Conservation (phyloP, 2,888 invertebrate species). For the Caenorhabditis becei region DNA sequence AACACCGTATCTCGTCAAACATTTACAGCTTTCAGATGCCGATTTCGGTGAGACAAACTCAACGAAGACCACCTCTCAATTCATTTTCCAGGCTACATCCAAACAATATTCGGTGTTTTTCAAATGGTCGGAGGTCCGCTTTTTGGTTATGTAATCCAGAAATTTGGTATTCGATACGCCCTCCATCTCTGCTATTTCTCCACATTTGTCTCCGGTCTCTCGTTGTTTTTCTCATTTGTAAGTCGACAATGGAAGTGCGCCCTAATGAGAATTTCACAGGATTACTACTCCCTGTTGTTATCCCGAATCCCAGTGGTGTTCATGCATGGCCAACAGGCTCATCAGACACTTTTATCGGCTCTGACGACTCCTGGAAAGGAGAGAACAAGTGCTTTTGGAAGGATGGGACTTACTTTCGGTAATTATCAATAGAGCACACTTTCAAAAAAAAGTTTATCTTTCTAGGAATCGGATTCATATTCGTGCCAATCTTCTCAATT, state of each 20-base stretch:
- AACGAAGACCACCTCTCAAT: too few species aligned
- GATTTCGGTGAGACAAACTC: conserved; percentile 73
- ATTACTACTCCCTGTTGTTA: conserved; percentile 65
- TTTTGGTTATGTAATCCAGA: conserved; percentile 72
- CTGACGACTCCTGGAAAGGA: conserved; percentile 75
- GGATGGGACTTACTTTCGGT: conserved; percentile 77
- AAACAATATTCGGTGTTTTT: conserved; percentile 74
- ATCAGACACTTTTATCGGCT: conserved; percentile 75
- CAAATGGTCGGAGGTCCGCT: conserved; percentile 76
- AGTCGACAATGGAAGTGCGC: conserved; percentile 2
- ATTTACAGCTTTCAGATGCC: conserved; percentile 67
- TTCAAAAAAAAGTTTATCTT: not conserved
- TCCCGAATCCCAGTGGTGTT: conserved; percentile 72
- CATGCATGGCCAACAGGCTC: conserved; percentile 77
- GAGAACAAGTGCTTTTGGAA: conserved; percentile 74
- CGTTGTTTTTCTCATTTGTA: conserved; percentile 68
- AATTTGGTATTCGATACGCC: conserved; percentile 68
- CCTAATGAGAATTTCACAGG: too few species aligned
- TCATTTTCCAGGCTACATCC: conserved; percentile 67
- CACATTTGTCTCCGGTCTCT: conserved; percentile 64
- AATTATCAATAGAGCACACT: not conserved
- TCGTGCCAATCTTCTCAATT: conserved; percentile 50
- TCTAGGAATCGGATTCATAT: conserved; percentile 52
- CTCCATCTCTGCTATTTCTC: conserved; percentile 69
- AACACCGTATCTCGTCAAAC: conserved; percentile 69